A percentile compares a stretch with the other conserved stretches of the same genome.
These are phyloP conservation scores for Trachelus troglodyta DNA, from an alignment of 2,888 invertebrate genomes.

Conservation along the genomic window DNA sequence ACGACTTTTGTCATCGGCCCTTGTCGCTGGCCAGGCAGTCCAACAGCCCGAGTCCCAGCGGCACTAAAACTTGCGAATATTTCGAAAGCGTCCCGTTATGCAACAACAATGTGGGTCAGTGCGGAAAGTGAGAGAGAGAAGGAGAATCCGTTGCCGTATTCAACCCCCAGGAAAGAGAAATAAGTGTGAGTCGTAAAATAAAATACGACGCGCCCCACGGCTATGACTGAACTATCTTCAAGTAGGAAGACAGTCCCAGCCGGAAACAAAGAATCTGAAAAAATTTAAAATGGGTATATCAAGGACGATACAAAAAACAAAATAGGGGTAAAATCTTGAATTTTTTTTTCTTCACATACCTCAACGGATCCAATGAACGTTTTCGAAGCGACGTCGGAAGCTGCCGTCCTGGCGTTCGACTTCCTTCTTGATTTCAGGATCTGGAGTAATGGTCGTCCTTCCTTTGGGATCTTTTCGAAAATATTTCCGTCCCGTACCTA, in stretches of 20 bases:
- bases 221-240: background rate
- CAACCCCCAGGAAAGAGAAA: constrained; percentile 44
- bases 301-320: background rate
- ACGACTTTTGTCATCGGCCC: constrained; percentile 3
- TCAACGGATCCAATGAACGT: background rate
- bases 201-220: constrained; percentile 32
- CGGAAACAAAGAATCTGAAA: background rate
- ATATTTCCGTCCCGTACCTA: background rate
- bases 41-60: constrained; percentile 9
- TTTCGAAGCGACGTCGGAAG: background rate
- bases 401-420: background rate
- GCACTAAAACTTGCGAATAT: constrained; percentile 50
- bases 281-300: background rate
- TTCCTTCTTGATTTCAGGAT: background rate
- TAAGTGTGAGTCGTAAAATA: constrained; percentile 57
- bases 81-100: constrained; percentile 52
- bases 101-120: constrained; percentile 58
- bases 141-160: constrained; percentile 28
- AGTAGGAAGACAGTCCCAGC: background rate
- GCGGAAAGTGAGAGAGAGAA: constrained; percentile 25
- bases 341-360: background rate
- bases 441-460: background rate
- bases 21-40: background rate
- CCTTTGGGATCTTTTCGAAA: background rate
- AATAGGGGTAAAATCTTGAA: background rate